Percentiles rank a stretch among this genome's conserved stretches.
These are phyloP conservation scores for Drosophila orosa DNA, from an alignment of 1,140 invertebrate genomes.

Conservation along the genomic window DNA sequence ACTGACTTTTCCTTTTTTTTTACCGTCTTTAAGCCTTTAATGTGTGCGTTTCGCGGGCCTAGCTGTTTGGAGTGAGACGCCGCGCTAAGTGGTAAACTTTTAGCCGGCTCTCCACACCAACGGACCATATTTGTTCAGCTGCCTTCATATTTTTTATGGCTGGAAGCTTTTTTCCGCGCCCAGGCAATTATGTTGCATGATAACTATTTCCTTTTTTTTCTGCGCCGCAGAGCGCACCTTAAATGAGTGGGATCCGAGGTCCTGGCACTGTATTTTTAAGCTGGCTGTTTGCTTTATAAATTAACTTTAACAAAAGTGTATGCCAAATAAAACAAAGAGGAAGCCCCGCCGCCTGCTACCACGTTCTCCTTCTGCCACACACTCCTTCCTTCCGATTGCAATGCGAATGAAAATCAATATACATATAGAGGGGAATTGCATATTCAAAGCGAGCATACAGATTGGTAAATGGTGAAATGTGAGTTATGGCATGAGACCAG, in stretches of 20 bases:
- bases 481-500: conserved; percentile 54
- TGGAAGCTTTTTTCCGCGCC: conserved; percentile 15
- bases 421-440: conserved; percentile 57
- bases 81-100: conserved; percentile 1
- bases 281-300: conserved; percentile 72
- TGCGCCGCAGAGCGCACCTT: conserved; percentile 26
- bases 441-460: conserved; percentile 71
- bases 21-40: conserved; percentile 13
- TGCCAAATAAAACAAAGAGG: conserved; percentile 52
- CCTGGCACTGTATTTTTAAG: conserved; percentile 70
- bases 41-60: background rate
- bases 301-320: conserved; percentile 75
- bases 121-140: conserved; percentile 59
- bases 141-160: conserved; percentile 45
- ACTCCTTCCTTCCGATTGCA: conserved; percentile 3
- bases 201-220: conserved; percentile 55
- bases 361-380: background rate
- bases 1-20: background rate
- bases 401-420: conserved; percentile 66
- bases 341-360: background rate
- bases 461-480: conserved; percentile 53
- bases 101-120: background rate
- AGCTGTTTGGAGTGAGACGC: conserved; percentile 5
- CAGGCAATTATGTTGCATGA: conserved; percentile 38
- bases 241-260: conserved; percentile 31